These are phyloP conservation scores for Eupithecia exiguata DNA, from an alignment of 2,888 invertebrate species.

Conservation along the genomic window DNA sequence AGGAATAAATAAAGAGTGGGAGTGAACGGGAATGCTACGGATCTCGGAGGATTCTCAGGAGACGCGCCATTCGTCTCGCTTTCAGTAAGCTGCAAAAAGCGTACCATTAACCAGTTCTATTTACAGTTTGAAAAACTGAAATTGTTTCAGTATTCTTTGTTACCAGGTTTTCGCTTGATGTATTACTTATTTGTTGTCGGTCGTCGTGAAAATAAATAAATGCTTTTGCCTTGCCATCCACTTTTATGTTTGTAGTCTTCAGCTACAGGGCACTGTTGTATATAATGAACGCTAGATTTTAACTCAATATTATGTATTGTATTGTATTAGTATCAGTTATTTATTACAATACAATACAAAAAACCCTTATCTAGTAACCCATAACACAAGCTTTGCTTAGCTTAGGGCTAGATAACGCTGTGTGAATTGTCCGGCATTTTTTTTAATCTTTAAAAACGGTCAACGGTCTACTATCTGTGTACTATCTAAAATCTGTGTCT, in stretches of 20 bases:
- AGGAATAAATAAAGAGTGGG: constrained; percentile 34
- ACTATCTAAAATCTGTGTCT: too few species aligned
- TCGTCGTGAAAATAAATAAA: background rate
- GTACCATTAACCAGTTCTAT: constrained; percentile 13
- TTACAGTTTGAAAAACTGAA: constrained; percentile 16
- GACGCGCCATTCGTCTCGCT: constrained; percentile 34
- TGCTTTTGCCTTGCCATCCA: background rate
- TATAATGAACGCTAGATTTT: background rate
- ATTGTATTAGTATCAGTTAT: too few species aligned
- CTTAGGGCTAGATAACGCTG: too few species aligned
- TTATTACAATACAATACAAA: too few species aligned
- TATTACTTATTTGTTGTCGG: background rate
- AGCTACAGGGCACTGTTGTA: background rate
- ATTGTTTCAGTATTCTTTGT: background rate
- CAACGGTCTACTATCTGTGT: too few species aligned
- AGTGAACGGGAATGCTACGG: constrained; percentile 23
- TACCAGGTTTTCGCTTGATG: background rate
- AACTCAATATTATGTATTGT: too few species aligned
- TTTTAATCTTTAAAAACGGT: too few species aligned
- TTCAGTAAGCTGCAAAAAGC: constrained; percentile 24
- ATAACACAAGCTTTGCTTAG: too few species aligned
- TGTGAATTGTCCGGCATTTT: too few species aligned
- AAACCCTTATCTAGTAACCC: too few species aligned
- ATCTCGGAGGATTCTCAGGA: constrained; percentile 29
- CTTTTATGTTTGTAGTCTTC: background rate